A percentile compares a stretch with the other conserved stretches of the same genome.
phyloP scores from a whole-genome alignment of 2,113 vertebrate species.

The Sphaerodactylus townsendi region DNA sequence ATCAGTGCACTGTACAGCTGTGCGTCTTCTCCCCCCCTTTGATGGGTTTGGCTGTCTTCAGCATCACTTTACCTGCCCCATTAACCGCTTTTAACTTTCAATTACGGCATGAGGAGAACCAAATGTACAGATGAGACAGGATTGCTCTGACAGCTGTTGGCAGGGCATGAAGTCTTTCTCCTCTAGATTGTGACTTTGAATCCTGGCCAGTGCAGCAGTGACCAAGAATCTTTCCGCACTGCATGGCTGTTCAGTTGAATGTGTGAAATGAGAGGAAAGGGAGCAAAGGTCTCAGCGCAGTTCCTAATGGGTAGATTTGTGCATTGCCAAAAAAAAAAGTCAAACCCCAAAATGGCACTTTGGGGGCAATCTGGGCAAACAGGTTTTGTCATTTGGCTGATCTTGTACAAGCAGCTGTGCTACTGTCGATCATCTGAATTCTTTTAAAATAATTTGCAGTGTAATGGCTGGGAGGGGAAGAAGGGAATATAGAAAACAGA shows the following conservation, averaged over 20 bases:
- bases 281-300: neutral
- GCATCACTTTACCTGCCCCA: slow-evolving; percentile 19
- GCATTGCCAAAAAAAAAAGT: neutral
- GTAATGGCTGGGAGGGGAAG: accelerated
- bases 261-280: neutral
- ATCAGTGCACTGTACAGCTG: slow-evolving; percentile 31
- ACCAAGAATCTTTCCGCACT: neutral
- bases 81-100: slow-evolving; percentile 32
- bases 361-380: neutral
- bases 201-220: slow-evolving; percentile 8
- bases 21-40: slow-evolving; percentile 4
- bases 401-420: neutral
- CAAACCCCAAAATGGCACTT: slow-evolving; percentile 8
- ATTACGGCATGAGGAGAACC: slow-evolving; percentile 14
- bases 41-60: slow-evolving; percentile 24
- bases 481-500: neutral
- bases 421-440: neutral
- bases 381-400: neutral
- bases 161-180: slow-evolving; percentile 2
- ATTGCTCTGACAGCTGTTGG: slow-evolving; percentile 2
- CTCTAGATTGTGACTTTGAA: slow-evolving; percentile 14
- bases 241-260: neutral
- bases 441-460: neutral
- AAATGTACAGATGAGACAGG: neutral
- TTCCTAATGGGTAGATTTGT: neutral